Evolutionary conservation across 2,797 vertebrate genomes (phyloP).

Genomic region (Takifugu rubripes): DNA sequence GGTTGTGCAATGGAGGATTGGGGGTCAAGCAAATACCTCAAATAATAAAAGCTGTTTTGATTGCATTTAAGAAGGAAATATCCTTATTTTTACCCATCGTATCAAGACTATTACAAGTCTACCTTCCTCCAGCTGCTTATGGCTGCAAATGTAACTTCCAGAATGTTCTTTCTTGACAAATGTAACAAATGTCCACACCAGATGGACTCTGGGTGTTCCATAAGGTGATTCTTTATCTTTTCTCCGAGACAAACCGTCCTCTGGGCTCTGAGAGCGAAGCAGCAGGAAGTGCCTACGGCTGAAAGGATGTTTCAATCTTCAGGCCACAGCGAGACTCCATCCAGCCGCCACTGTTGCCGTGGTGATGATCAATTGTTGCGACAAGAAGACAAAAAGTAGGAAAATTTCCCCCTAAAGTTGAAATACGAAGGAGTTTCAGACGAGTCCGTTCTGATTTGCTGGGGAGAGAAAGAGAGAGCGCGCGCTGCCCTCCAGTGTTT

Average conservation of each 20-base stretch:
- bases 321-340: slow-evolving; percentile 10
- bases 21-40: too few relatives aligned
- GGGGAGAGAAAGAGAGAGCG: too few relatives aligned
- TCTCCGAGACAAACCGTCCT: background rate
- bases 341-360: slow-evolving; percentile 16
- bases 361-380: slow-evolving; percentile 21
- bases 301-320: slow-evolving; percentile 17
- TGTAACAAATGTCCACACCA: too few relatives aligned
- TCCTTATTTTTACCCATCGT: too few relatives aligned
- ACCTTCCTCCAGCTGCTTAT: too few relatives aligned
- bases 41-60: too few relatives aligned
- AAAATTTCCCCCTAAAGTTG: slow-evolving; percentile 3
- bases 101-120: too few relatives aligned
- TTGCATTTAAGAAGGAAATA: too few relatives aligned
- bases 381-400: slow-evolving; percentile 9
- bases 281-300: slow-evolving; percentile 2
- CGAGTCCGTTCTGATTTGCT: slow-evolving; percentile 17
- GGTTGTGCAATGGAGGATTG: too few relatives aligned
- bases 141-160: too few relatives aligned
- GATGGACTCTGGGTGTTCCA: too few relatives aligned
- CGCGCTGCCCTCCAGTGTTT: background rate
- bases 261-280: background rate
- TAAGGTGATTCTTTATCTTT: background rate
- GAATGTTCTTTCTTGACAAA: too few relatives aligned
- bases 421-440: background rate